Conservation (phyloP, 2,888 invertebrate species). For the Acanthoscelides obtectus region DNA sequence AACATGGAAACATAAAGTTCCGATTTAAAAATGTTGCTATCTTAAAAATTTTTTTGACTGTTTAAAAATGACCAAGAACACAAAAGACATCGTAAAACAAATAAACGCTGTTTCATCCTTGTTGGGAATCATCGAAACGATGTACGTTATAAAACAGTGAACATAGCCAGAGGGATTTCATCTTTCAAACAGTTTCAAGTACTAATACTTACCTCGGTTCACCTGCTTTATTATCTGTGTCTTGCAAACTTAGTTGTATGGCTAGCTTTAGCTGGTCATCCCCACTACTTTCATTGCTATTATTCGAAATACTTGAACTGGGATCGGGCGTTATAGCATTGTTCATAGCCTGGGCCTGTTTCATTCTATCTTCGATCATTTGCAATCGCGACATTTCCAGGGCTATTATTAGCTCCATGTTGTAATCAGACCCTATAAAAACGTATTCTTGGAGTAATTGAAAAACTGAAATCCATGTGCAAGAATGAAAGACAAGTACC, state of each 20-base stretch:
- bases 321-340: slow-evolving; percentile 37
- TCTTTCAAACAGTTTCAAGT: background rate
- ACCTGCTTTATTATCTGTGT: slow-evolving; percentile 31
- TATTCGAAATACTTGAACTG: slow-evolving; percentile 44
- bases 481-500: background rate
- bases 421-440: slow-evolving; percentile 47
- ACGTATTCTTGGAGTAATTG: too few relatives aligned
- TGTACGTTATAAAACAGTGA: too few relatives aligned
- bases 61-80: too few relatives aligned
- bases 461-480: slow-evolving; percentile 6
- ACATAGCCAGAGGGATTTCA: background rate
- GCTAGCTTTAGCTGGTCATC: slow-evolving; percentile 52
- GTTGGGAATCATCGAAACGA: too few relatives aligned
- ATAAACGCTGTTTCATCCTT: too few relatives aligned
- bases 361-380: slow-evolving; percentile 58
- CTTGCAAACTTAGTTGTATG: slow-evolving; percentile 52
- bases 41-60: too few relatives aligned
- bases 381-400: slow-evolving; percentile 65
- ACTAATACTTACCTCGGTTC: slow-evolving; percentile 6
- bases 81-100: too few relatives aligned
- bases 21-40: too few relatives aligned
- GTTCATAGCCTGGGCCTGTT: slow-evolving; percentile 43
- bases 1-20: too few relatives aligned
- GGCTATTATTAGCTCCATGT: slow-evolving; percentile 61
- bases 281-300: slow-evolving; percentile 41